Percentiles rank a stretch among this genome's conserved stretches.
phyloP scores from a whole-genome alignment of 2,113 vertebrate genomes.

The Gorsachius goisagi region DNA sequence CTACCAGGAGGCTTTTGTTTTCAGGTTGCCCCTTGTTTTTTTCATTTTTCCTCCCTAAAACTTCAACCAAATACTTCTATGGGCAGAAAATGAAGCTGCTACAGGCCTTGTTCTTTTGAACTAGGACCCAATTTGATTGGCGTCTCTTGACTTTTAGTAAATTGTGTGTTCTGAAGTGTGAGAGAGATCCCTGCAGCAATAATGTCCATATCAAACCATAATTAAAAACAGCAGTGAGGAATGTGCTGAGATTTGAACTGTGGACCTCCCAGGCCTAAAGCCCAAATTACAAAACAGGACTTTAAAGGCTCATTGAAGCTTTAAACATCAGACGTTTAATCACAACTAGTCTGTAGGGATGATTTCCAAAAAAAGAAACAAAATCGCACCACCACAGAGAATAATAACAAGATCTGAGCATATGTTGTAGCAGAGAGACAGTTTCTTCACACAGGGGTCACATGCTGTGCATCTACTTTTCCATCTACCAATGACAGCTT shows the following conservation, averaged over 20 bases:
- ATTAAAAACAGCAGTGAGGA: slow-evolving; percentile 51
- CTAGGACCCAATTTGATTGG: neutral
- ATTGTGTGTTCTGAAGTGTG: slow-evolving; percentile 32
- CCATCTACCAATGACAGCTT: slow-evolving; percentile 12
- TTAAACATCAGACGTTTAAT: slow-evolving; percentile 59
- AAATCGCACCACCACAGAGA: slow-evolving; percentile 14
- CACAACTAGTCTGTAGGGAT: slow-evolving; percentile 21
- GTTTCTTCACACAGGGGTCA: slow-evolving; percentile 18
- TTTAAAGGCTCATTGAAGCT: slow-evolving; percentile 65
- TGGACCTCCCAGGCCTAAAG: slow-evolving; percentile 34
- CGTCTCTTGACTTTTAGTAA: slow-evolving; percentile 27
- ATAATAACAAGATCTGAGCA: slow-evolving; percentile 34
- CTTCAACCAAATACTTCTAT: slow-evolving; percentile 16
- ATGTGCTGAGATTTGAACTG: slow-evolving; percentile 53
- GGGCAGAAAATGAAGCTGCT: slow-evolving; percentile 28
- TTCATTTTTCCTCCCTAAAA: slow-evolving; percentile 13
- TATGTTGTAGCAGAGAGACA: neutral
- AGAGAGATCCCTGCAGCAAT: slow-evolving; percentile 40
- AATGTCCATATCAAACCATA: slow-evolving; percentile 56
- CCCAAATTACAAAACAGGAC: slow-evolving; percentile 47
- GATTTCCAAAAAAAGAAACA: slow-evolving; percentile 64
- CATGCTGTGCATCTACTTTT: slow-evolving; percentile 30
- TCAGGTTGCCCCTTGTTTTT: slow-evolving; percentile 12
- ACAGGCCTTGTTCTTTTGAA: slow-evolving; percentile 24
- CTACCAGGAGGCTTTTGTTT: neutral